These are phyloP conservation scores for Thymallus thymallus DNA, from an alignment of 2,113 vertebrate species.

Conservation along the genomic window DNA sequence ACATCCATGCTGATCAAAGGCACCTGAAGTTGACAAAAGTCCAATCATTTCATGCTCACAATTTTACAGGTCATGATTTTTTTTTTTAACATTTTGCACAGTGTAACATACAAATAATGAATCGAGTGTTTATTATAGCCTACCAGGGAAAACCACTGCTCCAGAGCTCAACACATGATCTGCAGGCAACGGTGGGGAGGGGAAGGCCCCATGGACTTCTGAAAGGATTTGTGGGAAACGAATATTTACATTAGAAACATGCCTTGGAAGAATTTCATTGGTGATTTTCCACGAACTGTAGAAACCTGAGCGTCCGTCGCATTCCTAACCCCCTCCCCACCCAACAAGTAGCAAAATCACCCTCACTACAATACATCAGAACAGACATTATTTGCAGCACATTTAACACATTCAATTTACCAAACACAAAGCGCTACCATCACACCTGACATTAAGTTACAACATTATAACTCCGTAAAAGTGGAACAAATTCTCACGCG, in stretches of 20 bases:
- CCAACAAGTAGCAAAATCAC: neutral
- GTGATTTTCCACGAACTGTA: neutral
- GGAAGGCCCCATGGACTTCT: slow-evolving; percentile 44
- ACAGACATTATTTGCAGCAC: neutral
- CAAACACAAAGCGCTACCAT: too few relatives aligned
- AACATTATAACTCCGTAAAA: neutral
- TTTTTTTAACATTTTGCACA: too few relatives aligned
- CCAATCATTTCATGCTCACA: neutral
- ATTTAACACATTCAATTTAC: neutral
- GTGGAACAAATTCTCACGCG: neutral
- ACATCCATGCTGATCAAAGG: slow-evolving; percentile 72
- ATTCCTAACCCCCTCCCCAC: neutral
- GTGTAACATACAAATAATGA: too few relatives aligned
- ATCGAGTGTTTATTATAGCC: too few relatives aligned
- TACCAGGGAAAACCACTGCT: slow-evolving; percentile 70
- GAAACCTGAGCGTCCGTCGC: neutral
- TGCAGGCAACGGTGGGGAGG: slow-evolving; percentile 48
- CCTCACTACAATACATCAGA: neutral
- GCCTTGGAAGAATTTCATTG: neutral
- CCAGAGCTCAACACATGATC: slow-evolving; percentile 71
- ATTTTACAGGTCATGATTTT: too few relatives aligned
- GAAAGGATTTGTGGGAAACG: slow-evolving; percentile 20
- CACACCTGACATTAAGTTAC: too few relatives aligned
- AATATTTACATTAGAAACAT: slow-evolving; percentile 31
- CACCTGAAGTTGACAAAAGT: slow-evolving; percentile 52